Conservation (phyloP, 2,888 invertebrate genomes). For the Bursaphelenchus okinawaensis region DNA sequence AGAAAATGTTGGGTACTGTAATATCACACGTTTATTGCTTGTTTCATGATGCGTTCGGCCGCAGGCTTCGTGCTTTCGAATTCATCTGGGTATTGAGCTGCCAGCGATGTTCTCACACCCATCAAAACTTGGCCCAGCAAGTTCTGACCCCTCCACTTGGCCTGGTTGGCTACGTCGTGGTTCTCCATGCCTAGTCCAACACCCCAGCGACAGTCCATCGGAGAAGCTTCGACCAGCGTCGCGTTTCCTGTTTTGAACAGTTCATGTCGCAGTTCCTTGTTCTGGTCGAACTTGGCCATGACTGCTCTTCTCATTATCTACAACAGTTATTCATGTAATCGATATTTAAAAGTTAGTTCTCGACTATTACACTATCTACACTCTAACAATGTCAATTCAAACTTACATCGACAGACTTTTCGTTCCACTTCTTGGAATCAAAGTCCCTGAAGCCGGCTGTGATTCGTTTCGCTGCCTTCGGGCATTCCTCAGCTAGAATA, state of each 20-base stretch:
- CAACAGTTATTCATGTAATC: neutral
- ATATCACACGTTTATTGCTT: too few species aligned
- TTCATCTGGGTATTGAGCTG: neutral
- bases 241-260: constrained; percentile 8
- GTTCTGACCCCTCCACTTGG: constrained; percentile 10
- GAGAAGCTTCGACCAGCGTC: constrained; percentile 13
- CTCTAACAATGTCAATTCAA: neutral
- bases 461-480: neutral
- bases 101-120: constrained; percentile 12
- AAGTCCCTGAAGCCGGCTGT: constrained; percentile 14
- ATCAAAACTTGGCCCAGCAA: constrained; percentile 13
- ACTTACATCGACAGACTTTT: neutral
- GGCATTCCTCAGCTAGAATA: constrained; percentile 8
- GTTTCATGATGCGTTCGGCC: too few species aligned
- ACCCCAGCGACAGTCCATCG: constrained; percentile 14
- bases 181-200: constrained; percentile 14
- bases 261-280: neutral
- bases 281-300: constrained; percentile 13
- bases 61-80: neutral
- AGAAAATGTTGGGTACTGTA: too few species aligned
- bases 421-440: constrained; percentile 3
- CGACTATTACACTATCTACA: too few species aligned
- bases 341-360: too few species aligned
- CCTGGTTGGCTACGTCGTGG: constrained; percentile 7
- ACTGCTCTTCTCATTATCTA: constrained; percentile 9